phyloP scores from a whole-genome alignment of 2,797 vertebrate genomes.

The Tragelaphus oryx region DNA sequence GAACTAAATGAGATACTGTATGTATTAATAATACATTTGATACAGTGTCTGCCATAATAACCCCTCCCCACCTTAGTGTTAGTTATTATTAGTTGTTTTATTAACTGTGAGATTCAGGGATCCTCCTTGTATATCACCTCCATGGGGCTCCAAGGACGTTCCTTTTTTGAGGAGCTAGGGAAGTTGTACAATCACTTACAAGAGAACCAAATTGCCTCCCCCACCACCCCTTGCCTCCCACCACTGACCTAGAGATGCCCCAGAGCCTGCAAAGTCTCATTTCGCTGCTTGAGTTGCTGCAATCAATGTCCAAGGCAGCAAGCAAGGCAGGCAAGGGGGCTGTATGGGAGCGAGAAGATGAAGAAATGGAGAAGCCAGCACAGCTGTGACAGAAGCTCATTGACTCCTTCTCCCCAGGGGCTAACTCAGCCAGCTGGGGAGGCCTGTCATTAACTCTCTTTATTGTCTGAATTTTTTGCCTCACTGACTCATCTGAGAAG shows the following conservation, averaged over 20 bases:
- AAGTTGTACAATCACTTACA: background rate
- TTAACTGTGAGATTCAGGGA: background rate
- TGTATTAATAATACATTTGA: background rate
- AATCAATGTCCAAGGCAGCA: background rate
- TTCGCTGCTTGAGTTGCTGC: background rate
- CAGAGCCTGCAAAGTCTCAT: constrained; percentile 44
- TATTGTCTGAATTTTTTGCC: constrained; percentile 90
- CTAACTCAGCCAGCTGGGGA: constrained; percentile 81
- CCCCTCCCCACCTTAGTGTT: background rate
- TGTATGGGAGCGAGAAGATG: constrained; percentile 58
- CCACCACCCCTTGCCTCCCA: background rate
- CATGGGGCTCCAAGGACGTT: background rate
- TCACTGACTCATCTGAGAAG: constrained; percentile 82
- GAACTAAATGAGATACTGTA: background rate
- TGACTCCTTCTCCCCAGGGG: constrained; percentile 79
- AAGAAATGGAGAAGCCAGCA: constrained; percentile 66
- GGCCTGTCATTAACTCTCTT: constrained; percentile 86
- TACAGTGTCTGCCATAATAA: background rate
- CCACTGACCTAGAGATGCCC: constrained; percentile 3
- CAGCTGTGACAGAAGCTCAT: constrained; percentile 70
- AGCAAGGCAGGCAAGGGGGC: background rate
- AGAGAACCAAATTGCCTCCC: constrained; percentile 9
- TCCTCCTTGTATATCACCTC: background rate
- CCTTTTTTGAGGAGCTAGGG: background rate
- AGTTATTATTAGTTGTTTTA: background rate